Conservation (phyloP, 2,797 vertebrate genomes). For the Lagorchestes hirsutus region DNA sequence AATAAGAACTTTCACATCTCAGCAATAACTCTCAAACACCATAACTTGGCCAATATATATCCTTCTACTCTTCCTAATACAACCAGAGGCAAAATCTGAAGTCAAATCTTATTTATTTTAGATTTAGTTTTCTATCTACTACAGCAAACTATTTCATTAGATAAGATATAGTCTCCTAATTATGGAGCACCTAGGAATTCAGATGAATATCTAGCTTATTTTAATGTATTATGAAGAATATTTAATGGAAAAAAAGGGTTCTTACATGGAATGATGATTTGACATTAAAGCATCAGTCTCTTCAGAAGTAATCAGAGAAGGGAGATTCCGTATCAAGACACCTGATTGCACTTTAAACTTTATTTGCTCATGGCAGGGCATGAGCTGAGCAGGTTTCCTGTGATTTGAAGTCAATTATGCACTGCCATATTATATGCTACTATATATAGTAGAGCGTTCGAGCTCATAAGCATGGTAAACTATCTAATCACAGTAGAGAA, state of each 20-base stretch:
- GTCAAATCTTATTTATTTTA: neutral
- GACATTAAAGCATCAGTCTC: slow-evolving; percentile 77
- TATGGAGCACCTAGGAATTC: slow-evolving; percentile 68
- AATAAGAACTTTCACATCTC: slow-evolving; percentile 49
- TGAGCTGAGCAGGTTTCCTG: slow-evolving; percentile 54
- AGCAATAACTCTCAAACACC: slow-evolving; percentile 63
- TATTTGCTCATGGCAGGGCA: slow-evolving; percentile 63
- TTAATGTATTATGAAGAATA: slow-evolving; percentile 72
- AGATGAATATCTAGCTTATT: slow-evolving; percentile 73
- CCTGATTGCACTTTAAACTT: slow-evolving; percentile 76
- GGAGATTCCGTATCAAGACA: slow-evolving; percentile 74
- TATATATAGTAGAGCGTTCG: slow-evolving; percentile 44
- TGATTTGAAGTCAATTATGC: slow-evolving; percentile 56
- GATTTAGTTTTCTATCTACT: neutral
- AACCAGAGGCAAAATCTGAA: neutral
- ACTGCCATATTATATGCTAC: slow-evolving; percentile 23
- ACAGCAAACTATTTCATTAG: neutral
- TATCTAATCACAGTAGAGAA: slow-evolving; percentile 50
- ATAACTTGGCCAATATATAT: slow-evolving; percentile 61
- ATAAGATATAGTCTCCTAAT: slow-evolving; percentile 13
- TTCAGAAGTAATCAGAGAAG: slow-evolving; percentile 77
- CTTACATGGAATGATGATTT: slow-evolving; percentile 75
- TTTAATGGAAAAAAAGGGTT: slow-evolving; percentile 68
- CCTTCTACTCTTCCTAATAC: slow-evolving; percentile 56
- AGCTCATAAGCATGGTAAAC: slow-evolving; percentile 37